Conservation (phyloP, 2,797 vertebrate species). For the Helarctos malayanus region DNA sequence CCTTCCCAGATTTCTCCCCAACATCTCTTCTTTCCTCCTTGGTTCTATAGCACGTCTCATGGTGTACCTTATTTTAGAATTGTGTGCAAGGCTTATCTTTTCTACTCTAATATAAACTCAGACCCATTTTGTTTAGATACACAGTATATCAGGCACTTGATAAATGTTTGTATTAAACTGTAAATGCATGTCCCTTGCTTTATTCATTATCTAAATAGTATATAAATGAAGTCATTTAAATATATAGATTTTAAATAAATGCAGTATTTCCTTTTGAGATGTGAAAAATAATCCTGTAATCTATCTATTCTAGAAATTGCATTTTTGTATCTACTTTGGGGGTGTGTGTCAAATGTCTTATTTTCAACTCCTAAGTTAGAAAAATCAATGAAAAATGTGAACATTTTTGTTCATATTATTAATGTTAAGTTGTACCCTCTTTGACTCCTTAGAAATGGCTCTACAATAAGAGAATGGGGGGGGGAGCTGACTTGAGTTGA, state of each 20-base stretch:
- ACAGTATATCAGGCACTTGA: neutral
- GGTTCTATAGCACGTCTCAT: neutral
- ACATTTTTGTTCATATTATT: slow-evolving; percentile 27
- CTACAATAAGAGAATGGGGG: neutral
- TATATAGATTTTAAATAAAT: slow-evolving; percentile 10
- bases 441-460: neutral
- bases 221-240: slow-evolving; percentile 33
- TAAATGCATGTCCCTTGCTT: neutral
- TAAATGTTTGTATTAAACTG: slow-evolving; percentile 59
- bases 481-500: neutral
- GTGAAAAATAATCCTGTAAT: slow-evolving; percentile 29
- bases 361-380: slow-evolving; percentile 48
- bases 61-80: neutral
- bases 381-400: slow-evolving; percentile 40
- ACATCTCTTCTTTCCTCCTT: neutral
- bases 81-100: neutral
- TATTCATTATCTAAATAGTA: slow-evolving; percentile 1
- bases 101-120: neutral
- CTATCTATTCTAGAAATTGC: slow-evolving; percentile 32
- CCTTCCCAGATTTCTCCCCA: slow-evolving; percentile 5
- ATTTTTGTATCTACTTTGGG: neutral
- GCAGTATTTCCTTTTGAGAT: slow-evolving; percentile 61
- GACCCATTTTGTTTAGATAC: neutral
- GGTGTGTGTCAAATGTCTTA: neutral
- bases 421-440: neutral